Base-by-base conservation (phyloP, 2,888 invertebrate species). In the Axea sp. region DNA sequence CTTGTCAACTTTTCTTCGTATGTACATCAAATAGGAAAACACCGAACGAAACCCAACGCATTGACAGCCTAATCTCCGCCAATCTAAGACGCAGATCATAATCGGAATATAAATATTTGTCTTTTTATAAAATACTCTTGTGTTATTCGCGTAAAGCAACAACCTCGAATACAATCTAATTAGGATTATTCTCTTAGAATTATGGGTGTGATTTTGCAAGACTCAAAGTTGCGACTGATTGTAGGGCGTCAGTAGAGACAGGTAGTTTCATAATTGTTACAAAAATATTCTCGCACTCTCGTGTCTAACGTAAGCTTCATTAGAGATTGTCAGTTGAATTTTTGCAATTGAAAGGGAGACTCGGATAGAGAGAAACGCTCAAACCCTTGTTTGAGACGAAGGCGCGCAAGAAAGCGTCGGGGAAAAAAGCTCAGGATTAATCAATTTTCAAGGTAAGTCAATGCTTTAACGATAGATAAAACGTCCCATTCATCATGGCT, bases 321-420 rank as follows among this genome's bases (percentile, higher is more conserved):
- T 67, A 60, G 30, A 73, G 73, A 73, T 73, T 73, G 73, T 73
- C 73, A 60, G 55, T 33, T 43, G 67, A 67, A 60, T 53, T 53
- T 73, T 67, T 39, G 72, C 47, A 73, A 67, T 67, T 73, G 33
- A 67, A 67, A 60, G 60, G 60, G 65, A 41, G 47, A 67, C 28
- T 33, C 12, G 53, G 53, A 60, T 51, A 68, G 33, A 60, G 43
- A 51, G 9, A n/a, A n/a, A n/a, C n/a, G 7, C 51, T 41, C 9
- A 33, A 60, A 39, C 22, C 47, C 47, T 60, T 60, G 26, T 53
- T 65, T 39, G 39, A 39, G 57, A 24, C 30, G 39, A 64, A 60
- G 60, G 60, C 47, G 47, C 60, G 47, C 55, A 55, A 72, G 57
- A 65, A 45, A 65, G 31, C 47, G 30, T 12, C 7, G 15, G 22